These are phyloP conservation scores for Galeopterus variegatus DNA, from an alignment of 2,113 vertebrate genomes.

Conservation along the genomic window DNA sequence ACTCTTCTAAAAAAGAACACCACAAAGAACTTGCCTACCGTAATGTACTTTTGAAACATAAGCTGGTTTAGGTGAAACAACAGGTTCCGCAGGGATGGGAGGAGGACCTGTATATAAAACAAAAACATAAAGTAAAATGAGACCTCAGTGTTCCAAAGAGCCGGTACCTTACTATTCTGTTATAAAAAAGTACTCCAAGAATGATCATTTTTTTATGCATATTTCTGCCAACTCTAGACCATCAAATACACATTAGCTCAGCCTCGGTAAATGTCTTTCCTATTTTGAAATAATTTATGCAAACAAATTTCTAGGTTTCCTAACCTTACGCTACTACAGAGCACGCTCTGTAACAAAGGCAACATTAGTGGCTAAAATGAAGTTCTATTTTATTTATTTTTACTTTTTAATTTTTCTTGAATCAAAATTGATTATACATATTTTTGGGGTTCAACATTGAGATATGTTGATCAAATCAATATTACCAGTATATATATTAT, in stretches of 20 bases:
- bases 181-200: background rate
- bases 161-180: background rate
- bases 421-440: too few relatives aligned
- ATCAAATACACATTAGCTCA: slow-evolving; percentile 6
- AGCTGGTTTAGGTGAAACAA: slow-evolving; percentile 56
- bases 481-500: too few relatives aligned
- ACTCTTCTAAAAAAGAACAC: slow-evolving; percentile 84
- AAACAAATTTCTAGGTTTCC: slow-evolving; percentile 23
- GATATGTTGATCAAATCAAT: too few relatives aligned
- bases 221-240: background rate
- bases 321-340: background rate
- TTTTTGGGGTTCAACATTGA: too few relatives aligned
- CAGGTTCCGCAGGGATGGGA: slow-evolving; percentile 86
- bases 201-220: background rate
- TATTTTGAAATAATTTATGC: background rate
- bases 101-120: slow-evolving; percentile 82
- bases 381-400: background rate
- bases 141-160: background rate
- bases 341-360: background rate
- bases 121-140: slow-evolving; percentile 21
- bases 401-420: too few relatives aligned
- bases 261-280: background rate
- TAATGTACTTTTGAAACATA: slow-evolving; percentile 83
- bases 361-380: background rate
- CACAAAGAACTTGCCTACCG: slow-evolving; percentile 88